phyloP scores from a whole-genome alignment of 1,140 invertebrate genomes.

The Drosophila littoralis region DNA sequence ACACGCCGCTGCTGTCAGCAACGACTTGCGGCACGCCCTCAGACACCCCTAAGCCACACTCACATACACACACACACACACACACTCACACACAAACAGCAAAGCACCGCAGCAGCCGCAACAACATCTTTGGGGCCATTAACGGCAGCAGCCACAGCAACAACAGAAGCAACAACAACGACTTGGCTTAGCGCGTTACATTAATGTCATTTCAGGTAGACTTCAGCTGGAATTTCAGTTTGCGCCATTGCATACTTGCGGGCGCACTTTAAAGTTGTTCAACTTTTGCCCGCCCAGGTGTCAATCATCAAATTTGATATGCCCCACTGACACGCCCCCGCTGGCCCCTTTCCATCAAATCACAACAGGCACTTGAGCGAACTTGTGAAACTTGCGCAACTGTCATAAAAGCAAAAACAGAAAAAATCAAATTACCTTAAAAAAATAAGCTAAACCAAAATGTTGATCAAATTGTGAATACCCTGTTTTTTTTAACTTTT shows the following conservation, averaged over 20 bases:
- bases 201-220: slow-evolving; percentile 62
- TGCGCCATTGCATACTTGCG: slow-evolving; percentile 39
- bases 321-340: slow-evolving; percentile 17
- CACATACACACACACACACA: slow-evolving; percentile 2
- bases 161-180: slow-evolving; percentile 45
- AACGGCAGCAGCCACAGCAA: slow-evolving; percentile 36
- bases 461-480: background rate
- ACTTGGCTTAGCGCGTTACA: slow-evolving; percentile 44
- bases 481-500: background rate
- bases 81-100: slow-evolving; percentile 20
- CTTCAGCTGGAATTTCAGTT: slow-evolving; percentile 19
- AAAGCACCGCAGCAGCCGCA: slow-evolving; percentile 61
- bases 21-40: slow-evolving; percentile 35
- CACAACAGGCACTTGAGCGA: slow-evolving; percentile 33
- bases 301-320: slow-evolving; percentile 58
- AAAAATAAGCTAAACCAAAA: background rate
- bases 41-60: slow-evolving; percentile 17
- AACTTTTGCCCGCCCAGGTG: slow-evolving; percentile 38
- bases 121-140: slow-evolving; percentile 66
- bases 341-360: slow-evolving; percentile 35
- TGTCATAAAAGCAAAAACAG: slow-evolving; percentile 38
- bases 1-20: slow-evolving; percentile 39
- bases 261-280: slow-evolving; percentile 29
- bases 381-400: slow-evolving; percentile 29
- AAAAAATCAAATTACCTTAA: slow-evolving; percentile 3